These are phyloP conservation scores for Chaenocephalus aceratus DNA, from an alignment of 2,113 vertebrate species.

Conservation along the genomic window DNA sequence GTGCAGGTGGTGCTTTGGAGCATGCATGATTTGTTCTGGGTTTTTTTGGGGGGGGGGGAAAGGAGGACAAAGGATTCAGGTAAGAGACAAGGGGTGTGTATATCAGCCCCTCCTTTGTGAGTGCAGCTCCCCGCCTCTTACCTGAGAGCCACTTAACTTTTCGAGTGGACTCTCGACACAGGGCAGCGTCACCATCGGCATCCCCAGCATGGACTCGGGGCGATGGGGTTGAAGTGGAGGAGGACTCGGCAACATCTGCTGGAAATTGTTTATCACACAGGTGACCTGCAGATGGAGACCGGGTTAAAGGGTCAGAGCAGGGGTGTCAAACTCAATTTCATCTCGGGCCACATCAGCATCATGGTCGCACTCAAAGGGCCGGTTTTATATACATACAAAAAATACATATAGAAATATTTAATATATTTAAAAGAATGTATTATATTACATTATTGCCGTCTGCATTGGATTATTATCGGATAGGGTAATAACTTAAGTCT, in stretches of 20 bases:
- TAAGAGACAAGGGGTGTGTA: constrained; percentile 57
- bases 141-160: constrained; percentile 94
- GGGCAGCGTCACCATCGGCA: constrained; percentile 84
- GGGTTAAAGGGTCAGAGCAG: not conserved
- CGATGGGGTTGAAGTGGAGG: constrained; percentile 40
- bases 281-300: constrained; percentile 73
- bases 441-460: no score
- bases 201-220: constrained; percentile 81
- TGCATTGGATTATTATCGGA: no score
- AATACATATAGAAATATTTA: no score
- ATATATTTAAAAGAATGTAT: no score
- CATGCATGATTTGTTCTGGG: constrained; percentile 16
- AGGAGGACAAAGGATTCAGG: constrained; percentile 43
- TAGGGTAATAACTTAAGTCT: no score
- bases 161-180: constrained; percentile 89
- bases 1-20: constrained; percentile 24
- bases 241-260: constrained; percentile 66
- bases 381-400: no score
- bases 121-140: constrained; percentile 82
- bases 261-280: constrained; percentile 86
- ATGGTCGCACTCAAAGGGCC: no score
- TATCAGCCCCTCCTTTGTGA: constrained; percentile 37
- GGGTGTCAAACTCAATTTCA: no score
- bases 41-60: not conserved
- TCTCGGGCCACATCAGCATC: no score